Conservation (phyloP, 2,888 invertebrate genomes). For the Melitaea athalia region DNA sequence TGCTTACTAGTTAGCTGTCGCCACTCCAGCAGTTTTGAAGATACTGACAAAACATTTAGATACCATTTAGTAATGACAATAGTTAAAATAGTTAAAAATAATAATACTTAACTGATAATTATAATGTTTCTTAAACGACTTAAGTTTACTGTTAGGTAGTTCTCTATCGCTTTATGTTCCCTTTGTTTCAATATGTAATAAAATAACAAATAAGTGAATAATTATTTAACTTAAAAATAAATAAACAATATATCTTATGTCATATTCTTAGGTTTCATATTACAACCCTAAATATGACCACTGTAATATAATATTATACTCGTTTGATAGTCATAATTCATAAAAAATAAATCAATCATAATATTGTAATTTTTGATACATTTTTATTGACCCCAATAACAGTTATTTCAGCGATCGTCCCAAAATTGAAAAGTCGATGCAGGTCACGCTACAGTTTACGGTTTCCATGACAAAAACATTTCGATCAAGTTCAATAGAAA, state of each 20-base stretch:
- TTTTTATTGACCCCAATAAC: background rate
- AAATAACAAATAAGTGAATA: too few species aligned
- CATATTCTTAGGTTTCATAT: too few species aligned
- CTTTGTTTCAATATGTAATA: too few species aligned
- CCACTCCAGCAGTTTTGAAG: constrained; percentile 8
- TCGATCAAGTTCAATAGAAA: constrained; percentile 8
- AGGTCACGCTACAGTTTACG: constrained; percentile 4
- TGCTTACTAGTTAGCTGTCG: constrained; percentile 7
- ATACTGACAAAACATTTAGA: constrained; percentile 1
- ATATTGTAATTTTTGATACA: background rate
- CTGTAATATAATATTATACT: too few species aligned
- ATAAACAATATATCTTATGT: too few species aligned
- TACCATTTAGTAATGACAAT: background rate
- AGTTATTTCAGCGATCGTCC: background rate
- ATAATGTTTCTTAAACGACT: too few species aligned
- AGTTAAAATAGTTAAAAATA: too few species aligned
- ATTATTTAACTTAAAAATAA: background rate
- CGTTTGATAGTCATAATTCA: background rate
- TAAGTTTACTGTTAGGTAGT: too few species aligned
- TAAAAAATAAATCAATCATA: background rate
- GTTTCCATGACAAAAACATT: constrained; percentile 9
- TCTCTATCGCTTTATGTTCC: too few species aligned
- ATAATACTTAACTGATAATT: background rate
- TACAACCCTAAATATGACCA: too few species aligned
- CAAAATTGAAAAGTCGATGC: background rate